phyloP scores from a whole-genome alignment of 2,888 invertebrate species.

The Ligdia adustata region DNA sequence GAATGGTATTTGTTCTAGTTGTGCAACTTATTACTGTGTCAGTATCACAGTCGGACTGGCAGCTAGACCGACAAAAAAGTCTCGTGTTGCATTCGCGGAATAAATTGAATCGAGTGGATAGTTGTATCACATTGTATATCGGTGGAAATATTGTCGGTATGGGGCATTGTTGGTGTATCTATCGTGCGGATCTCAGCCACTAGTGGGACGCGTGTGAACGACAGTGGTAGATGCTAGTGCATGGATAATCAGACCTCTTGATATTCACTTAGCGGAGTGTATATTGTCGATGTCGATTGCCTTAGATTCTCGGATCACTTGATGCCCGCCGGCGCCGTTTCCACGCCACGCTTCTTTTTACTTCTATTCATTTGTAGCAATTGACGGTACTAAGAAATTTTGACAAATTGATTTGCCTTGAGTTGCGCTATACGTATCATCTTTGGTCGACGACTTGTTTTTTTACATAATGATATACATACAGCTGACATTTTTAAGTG shows the following conservation, averaged over 20 bases:
- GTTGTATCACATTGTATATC: conserved; percentile 11
- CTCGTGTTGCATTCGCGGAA: conserved; percentile 11
- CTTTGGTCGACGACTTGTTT: no score
- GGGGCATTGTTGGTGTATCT: conserved; percentile 30
- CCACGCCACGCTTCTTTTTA: conserved; percentile 1
- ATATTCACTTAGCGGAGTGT: conserved; percentile 59
- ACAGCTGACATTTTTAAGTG: not conserved
- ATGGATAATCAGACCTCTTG: conserved; percentile 71
- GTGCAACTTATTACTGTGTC: conserved; percentile 19
- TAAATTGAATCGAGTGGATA: conserved; percentile 8
- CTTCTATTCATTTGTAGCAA: not conserved
- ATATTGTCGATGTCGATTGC: conserved; percentile 62
- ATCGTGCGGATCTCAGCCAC: conserved; percentile 44
- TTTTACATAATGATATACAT: no score
- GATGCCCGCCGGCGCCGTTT: conserved; percentile 16
- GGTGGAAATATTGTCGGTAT: conserved; percentile 24
- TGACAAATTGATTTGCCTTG: not conserved
- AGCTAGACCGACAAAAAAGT: conserved; percentile 20
- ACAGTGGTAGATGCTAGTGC: conserved; percentile 57
- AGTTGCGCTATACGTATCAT: not conserved
- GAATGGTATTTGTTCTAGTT: conserved; percentile 14
- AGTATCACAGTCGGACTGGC: conserved; percentile 13
- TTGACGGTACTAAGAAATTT: not conserved
- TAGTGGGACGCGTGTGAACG: conserved; percentile 69
- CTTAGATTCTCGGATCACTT: conserved; percentile 57